Evolutionary conservation across 2,888 invertebrate species (phyloP).

Genomic region (Lamellibrachia columna): DNA sequence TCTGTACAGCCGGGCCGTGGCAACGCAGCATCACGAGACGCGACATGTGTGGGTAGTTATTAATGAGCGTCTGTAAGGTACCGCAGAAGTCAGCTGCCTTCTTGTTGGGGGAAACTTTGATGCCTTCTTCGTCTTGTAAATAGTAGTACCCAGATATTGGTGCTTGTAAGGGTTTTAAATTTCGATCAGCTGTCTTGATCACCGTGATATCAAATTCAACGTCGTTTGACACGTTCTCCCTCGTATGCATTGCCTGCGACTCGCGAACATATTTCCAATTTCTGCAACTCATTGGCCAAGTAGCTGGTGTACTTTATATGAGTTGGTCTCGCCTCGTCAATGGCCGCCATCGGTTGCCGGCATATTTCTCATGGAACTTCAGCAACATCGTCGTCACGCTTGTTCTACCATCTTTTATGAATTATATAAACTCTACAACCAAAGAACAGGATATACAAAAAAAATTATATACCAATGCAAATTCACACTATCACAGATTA

Average conservation of each 20-base stretch:
- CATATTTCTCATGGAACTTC: background rate
- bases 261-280: background rate
- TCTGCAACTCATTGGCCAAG: background rate
- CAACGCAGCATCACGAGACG: background rate
- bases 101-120: background rate
- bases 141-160: background rate
- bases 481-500: too few species aligned
- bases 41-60: background rate
- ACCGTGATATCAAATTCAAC: background rate
- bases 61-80: background rate
- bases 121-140: background rate
- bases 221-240: slow-evolving; percentile 29
- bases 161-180: background rate
- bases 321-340: background rate
- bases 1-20: background rate
- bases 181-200: slow-evolving; percentile 6
- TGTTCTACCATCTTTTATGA: background rate
- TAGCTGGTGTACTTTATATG: background rate
- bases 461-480: background rate
- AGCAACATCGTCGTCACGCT: background rate
- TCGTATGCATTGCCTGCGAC: slow-evolving; percentile 34
- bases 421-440: background rate
- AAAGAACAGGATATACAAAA: background rate
- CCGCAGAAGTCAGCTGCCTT: background rate
- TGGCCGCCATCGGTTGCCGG: background rate